A percentile compares a stretch with the other conserved stretches of the same genome.
Conservation (phyloP, 1,140 invertebrate species). For the Chrysomallon squamiferum region DNA sequence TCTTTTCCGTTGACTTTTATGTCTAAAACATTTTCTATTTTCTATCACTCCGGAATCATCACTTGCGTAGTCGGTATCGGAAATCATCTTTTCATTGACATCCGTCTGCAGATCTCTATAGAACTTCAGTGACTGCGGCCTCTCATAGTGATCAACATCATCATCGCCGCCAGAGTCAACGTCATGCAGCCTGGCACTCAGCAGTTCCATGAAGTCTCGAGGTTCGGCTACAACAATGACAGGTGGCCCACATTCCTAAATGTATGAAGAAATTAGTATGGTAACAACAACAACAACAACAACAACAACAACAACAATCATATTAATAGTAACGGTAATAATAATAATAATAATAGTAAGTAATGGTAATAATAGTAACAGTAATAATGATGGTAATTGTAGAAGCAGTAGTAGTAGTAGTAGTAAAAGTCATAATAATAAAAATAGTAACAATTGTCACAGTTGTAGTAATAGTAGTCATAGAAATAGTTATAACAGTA, state of each 20-base stretch:
- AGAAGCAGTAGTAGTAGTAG: too few species aligned
- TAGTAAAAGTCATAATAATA: too few species aligned
- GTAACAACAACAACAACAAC: too few species aligned
- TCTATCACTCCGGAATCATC: not conserved
- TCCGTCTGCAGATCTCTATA: not conserved
- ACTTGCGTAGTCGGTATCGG: not conserved
- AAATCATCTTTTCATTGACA: constrained; percentile 2
- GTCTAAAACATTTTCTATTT: not conserved
- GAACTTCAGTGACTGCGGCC: not conserved
- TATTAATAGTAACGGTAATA: too few species aligned
- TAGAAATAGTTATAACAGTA: too few species aligned
- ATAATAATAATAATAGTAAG: too few species aligned
- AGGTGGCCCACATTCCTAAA: not conserved
- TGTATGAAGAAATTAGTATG: not conserved
- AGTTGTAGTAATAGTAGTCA: too few species aligned
- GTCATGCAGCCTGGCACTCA: not conserved
- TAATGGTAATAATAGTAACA: too few species aligned
- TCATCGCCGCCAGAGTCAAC: not conserved
- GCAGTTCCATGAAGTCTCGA: not conserved
- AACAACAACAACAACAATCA: too few species aligned
- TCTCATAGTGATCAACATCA: not conserved
- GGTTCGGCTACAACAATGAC: not conserved
- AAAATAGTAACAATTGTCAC: too few species aligned
- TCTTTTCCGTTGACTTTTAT: not conserved
- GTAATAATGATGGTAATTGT: too few species aligned